phyloP scores from a whole-genome alignment of 2,113 vertebrate genomes.

The Hipposideros armiger region DNA sequence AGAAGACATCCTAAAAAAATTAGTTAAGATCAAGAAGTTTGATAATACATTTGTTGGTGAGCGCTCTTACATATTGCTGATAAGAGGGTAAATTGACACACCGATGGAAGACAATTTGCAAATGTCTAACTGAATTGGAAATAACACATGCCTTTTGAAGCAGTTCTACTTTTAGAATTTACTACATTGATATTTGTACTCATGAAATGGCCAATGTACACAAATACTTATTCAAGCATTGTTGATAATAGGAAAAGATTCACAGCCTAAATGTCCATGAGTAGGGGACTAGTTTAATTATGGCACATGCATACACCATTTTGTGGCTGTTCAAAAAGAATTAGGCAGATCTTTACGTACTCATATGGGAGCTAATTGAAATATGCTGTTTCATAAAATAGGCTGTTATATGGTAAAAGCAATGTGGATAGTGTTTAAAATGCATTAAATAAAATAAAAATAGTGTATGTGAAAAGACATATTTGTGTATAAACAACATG shows the following conservation, averaged over 20 bases:
- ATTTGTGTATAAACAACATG: neutral
- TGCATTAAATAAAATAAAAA: conserved; percentile 10
- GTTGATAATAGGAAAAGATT: neutral
- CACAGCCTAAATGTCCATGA: neutral
- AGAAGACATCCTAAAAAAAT: neutral
- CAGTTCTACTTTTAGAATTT: conserved; percentile 41
- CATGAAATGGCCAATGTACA: neutral
- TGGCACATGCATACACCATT: neutral
- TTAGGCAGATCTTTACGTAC: neutral
- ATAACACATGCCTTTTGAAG: neutral
- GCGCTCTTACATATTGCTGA: neutral
- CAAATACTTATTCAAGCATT: neutral
- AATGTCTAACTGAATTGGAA: neutral
- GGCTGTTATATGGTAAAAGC: neutral
- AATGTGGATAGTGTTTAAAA: conserved; percentile 29
- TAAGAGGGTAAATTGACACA: neutral
- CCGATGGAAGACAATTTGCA: neutral
- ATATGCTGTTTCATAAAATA: neutral
- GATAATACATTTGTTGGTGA: neutral
- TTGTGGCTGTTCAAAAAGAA: conserved; percentile 10
- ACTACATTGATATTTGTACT: neutral
- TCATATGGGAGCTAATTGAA: conserved; percentile 36
- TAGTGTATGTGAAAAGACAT: neutral
- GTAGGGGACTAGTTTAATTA: neutral
- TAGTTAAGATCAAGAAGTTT: neutral